Evolutionary conservation across 1,140 invertebrate genomes (phyloP).

Genomic region (Trinorchestia longiramus): DNA sequence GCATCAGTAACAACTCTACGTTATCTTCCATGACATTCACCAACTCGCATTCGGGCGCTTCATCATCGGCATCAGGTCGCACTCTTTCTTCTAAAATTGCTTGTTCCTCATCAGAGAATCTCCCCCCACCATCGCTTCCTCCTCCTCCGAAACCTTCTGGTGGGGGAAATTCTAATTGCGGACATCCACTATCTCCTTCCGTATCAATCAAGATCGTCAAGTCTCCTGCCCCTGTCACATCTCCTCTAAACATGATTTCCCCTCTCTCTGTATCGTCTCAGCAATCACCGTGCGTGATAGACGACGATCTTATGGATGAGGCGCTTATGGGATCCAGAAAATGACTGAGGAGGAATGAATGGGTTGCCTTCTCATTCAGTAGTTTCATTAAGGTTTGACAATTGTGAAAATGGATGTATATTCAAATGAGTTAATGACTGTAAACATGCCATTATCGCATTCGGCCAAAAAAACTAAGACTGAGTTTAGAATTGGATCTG

Average conservation of each 20-base stretch:
- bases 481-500: too few species aligned
- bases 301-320: conserved; percentile 91
- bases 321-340: conserved; percentile 82
- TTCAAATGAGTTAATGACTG: background rate
- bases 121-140: conserved; percentile 39
- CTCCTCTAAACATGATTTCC: conserved; percentile 70
- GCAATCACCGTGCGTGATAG: conserved; percentile 83
- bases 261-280: conserved; percentile 76
- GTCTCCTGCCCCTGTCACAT: conserved; percentile 77
- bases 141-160: conserved; percentile 56
- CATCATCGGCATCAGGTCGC: conserved; percentile 53
- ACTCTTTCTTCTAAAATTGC: background rate
- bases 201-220: conserved; percentile 83
- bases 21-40: background rate
- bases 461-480: background rate
- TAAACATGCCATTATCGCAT: background rate
- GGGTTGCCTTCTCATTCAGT: conserved; percentile 29
- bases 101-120: conserved; percentile 25
- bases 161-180: conserved; percentile 49
- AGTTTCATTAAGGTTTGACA: conserved; percentile 17
- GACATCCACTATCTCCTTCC: conserved; percentile 74
- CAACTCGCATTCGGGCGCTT: background rate
- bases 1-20: background rate
- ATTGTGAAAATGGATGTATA: background rate
- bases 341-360: conserved; percentile 67